A percentile compares a stretch with the other conserved stretches of the same genome.
These are phyloP conservation scores for Leucopsar rothschildi DNA, from an alignment of 2,113 vertebrate species.

Conservation along the genomic window DNA sequence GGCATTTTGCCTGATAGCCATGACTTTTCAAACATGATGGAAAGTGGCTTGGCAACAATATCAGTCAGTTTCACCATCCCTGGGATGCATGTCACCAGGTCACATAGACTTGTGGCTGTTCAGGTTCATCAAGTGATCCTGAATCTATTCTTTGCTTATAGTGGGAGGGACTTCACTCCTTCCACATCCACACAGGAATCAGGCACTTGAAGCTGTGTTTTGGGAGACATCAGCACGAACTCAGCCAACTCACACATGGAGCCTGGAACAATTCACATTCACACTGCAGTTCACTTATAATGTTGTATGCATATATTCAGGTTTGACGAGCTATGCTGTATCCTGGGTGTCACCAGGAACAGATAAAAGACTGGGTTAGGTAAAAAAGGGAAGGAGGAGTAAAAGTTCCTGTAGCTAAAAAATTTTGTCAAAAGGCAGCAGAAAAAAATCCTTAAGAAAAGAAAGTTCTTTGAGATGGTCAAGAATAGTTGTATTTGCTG, in stretches of 20 bases:
- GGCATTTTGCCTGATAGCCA: not conserved
- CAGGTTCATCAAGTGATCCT: not conserved
- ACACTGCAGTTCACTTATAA: rapidly evolving
- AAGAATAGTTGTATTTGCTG: not conserved
- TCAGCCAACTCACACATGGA: not conserved
- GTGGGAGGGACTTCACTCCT: not conserved
- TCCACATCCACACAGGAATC: not conserved
- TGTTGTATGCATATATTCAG: rapidly evolving
- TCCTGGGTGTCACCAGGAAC: not conserved
- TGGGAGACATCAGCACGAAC: not conserved
- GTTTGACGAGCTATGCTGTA: not conserved
- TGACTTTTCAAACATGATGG: not conserved
- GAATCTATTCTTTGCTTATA: not conserved
- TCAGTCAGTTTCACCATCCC: not conserved
- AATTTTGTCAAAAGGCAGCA: not conserved
- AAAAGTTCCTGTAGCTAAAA: not conserved
- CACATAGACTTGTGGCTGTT: not conserved
- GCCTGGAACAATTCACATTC: not conserved
- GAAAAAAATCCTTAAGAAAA: not conserved
- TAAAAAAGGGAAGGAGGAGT: not conserved
- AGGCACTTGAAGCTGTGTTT: not conserved
- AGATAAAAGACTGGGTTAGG: not conserved
- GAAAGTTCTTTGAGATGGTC: not conserved
- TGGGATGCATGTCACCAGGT: not conserved
- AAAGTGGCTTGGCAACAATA: not conserved